Conservation (phyloP, 2,113 vertebrate species). For the Caranx ignobilis region DNA sequence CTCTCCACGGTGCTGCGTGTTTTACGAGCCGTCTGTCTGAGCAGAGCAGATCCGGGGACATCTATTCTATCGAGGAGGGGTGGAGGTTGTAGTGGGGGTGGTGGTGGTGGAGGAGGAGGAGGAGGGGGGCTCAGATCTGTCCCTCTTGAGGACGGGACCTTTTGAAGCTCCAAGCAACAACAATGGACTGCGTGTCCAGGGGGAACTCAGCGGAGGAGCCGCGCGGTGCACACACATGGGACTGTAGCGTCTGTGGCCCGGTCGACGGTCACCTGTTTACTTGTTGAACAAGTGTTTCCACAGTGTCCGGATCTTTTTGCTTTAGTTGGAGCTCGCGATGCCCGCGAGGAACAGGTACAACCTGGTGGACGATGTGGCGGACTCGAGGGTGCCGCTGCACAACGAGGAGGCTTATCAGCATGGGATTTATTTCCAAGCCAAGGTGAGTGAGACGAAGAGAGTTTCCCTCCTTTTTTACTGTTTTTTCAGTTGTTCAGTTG, state of each 20-base stretch:
- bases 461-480: background rate
- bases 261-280: background rate
- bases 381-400: slow-evolving; percentile 91
- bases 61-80: background rate
- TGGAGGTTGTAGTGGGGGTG: background rate
- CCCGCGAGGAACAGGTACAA: slow-evolving; percentile 92
- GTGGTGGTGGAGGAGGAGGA: background rate
- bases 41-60: background rate
- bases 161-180: slow-evolving; percentile 35
- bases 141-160: slow-evolving; percentile 66
- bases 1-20: background rate
- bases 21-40: background rate
- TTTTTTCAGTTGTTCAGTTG: background rate
- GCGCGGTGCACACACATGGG: slow-evolving; percentile 29
- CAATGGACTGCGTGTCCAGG: slow-evolving; percentile 64
- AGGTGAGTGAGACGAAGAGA: slow-evolving; percentile 87
- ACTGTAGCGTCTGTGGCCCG: background rate
- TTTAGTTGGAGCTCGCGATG: slow-evolving; percentile 75
- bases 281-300: slow-evolving; percentile 27
- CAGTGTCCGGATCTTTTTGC: slow-evolving; percentile 7
- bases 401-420: slow-evolving; percentile 94
- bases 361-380: slow-evolving; percentile 92
- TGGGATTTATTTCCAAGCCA: slow-evolving; percentile 92
- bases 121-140: slow-evolving; percentile 55
- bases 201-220: slow-evolving; percentile 31